Base-by-base conservation (phyloP, 2,888 invertebrate genomes). In the Sarcophaga carnaria region DNA sequence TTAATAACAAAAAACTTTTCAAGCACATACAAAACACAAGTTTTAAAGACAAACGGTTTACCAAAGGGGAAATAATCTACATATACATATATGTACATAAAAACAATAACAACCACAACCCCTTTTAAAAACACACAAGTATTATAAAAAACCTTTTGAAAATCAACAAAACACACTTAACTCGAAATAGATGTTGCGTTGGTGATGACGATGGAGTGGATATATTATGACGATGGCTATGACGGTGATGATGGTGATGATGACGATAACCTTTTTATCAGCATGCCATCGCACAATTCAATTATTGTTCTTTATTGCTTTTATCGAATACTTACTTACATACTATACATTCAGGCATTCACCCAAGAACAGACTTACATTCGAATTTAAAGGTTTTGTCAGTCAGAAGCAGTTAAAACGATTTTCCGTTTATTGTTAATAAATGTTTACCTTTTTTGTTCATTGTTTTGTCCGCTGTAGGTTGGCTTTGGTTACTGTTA, bases 241-340 rank as follows among this genome's bases (percentile, higher is more conserved):
- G 25, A 70, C 45, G 47, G 70, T 12, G 62, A 66, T 64, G 49
- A 64, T 59, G 69, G 60, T 69, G 64, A 80, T 59, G 69, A 69
- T 69, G 64, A 80, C 80, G 76, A 80, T 76, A 70, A 80, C 80
- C 76, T 84, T 84, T 80, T 80, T 79, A 75, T 80, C 83, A 84
- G 75, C 70, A 84, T 79, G 70, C 75, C 71, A 83, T 83, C 74
- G 71, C 80, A 84, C 84, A 84, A 80, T 84, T 84, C 84, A 84
- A 84, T 84, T 84, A 84, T 66, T 66, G 49, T 66, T 76, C 69
- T 83, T 78, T 62, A 69, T 75, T 76, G 49, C 66, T 71, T 80
- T 69, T n/a, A 79, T 64, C 22, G 10, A 37, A 37, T 37, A 37
- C 37, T 37, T 37, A 37, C 37, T 37, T 37, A 37, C 54, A 71